Evolutionary conservation across 2,888 invertebrate genomes (phyloP).

Genomic region (Apomyelois bistriatella): DNA sequence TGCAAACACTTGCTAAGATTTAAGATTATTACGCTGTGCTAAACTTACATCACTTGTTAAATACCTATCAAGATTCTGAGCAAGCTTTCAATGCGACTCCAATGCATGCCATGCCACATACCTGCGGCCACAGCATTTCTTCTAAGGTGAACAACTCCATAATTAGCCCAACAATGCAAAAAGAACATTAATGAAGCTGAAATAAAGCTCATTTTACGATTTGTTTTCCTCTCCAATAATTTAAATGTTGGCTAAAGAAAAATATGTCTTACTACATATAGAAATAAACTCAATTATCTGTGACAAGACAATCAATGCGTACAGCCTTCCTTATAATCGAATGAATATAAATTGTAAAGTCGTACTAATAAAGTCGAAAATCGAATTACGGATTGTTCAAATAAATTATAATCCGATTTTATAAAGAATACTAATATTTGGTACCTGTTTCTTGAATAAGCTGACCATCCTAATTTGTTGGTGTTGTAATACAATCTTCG

Average conservation of each 20-base stretch:
- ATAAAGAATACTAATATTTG: slow-evolving; percentile 34
- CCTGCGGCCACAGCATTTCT: slow-evolving; percentile 64
- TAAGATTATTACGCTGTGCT: neutral
- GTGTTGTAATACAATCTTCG: slow-evolving; percentile 49
- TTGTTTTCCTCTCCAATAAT: slow-evolving; percentile 5
- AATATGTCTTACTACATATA: neutral
- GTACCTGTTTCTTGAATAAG: slow-evolving; percentile 37
- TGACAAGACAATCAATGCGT: neutral
- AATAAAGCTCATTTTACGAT: slow-evolving; percentile 24
- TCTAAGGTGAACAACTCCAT: slow-evolving; percentile 60
- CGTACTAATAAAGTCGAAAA: slow-evolving; percentile 10
- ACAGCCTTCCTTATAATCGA: neutral
- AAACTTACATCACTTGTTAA: slow-evolving; percentile 11
- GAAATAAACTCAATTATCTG: slow-evolving; percentile 6
- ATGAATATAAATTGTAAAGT: neutral
- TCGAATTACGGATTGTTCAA: slow-evolving; percentile 24
- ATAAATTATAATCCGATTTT: slow-evolving; percentile 43
- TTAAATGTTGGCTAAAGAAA: slow-evolving; percentile 2
- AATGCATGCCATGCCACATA: slow-evolving; percentile 48
- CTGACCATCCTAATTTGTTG: slow-evolving; percentile 48
- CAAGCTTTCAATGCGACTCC: slow-evolving; percentile 32
- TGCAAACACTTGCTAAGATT: neutral
- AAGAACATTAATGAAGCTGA: slow-evolving; percentile 22
- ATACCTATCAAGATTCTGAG: slow-evolving; percentile 43
- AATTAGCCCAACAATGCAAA: slow-evolving; percentile 19